Conservation (phyloP, 2,797 vertebrate species). For the Anas capensis region DNA sequence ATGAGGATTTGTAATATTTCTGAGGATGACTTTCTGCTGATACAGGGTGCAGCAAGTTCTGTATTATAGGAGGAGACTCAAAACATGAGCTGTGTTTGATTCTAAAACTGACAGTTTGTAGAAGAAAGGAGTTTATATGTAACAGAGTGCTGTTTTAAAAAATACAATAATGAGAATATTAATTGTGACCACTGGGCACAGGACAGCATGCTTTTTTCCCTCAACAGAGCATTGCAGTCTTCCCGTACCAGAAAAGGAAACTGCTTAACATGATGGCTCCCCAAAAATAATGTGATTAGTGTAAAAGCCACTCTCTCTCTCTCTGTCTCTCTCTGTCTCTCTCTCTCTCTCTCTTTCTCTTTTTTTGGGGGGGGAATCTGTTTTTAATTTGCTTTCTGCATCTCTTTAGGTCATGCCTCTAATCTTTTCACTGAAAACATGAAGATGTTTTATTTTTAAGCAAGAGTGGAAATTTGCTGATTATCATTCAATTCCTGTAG, state of each 20-base stretch:
- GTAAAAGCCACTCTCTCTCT: neutral
- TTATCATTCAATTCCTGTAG: neutral
- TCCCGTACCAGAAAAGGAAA: neutral
- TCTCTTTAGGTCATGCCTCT: neutral
- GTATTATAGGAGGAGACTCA: neutral
- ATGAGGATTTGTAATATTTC: constrained; percentile 24
- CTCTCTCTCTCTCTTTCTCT: no score
- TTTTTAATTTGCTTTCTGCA: neutral
- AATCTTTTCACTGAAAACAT: neutral
- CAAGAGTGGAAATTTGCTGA: neutral
- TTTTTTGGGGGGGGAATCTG: rapidly evolving
- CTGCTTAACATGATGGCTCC: neutral
- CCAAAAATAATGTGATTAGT: neutral
- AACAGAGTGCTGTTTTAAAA: neutral
- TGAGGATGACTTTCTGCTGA: neutral
- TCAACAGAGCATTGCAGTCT: neutral
- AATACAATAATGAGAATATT: neutral
- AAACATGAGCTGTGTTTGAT: neutral
- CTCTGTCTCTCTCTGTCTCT: no score
- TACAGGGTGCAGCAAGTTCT: neutral
- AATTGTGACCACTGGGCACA: neutral
- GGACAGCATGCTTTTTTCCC: neutral
- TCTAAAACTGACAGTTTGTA: neutral
- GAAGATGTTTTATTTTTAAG: neutral
- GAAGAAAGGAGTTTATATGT: neutral